These are phyloP conservation scores for Quadroppia sp. DNA, from an alignment of 2,888 invertebrate genomes.

Conservation along the genomic window DNA sequence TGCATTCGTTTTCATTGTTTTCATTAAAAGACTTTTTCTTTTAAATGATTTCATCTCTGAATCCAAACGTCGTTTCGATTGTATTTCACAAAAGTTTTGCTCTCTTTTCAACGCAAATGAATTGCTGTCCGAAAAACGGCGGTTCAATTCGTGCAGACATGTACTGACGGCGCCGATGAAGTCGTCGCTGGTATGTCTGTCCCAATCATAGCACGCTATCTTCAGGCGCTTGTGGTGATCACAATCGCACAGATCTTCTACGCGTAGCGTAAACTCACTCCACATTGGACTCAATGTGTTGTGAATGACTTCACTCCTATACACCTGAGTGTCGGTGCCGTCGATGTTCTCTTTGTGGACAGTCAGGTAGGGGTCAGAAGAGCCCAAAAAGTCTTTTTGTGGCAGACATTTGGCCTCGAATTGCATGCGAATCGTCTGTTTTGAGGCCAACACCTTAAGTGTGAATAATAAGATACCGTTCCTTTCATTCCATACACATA, in stretches of 20 bases:
- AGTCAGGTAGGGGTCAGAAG: background rate
- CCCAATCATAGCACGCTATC: background rate
- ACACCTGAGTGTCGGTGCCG: background rate
- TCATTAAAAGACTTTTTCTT: background rate
- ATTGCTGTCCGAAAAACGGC: background rate
- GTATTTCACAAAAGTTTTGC: background rate
- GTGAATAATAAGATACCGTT: too few relatives aligned
- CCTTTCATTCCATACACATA: too few relatives aligned
- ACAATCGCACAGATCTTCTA: background rate
- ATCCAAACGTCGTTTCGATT: background rate
- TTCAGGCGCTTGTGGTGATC: background rate
- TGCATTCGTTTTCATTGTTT: background rate
- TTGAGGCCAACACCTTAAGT: slow-evolving; percentile 3
- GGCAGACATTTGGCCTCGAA: slow-evolving; percentile 5
- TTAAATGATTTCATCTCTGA: background rate
- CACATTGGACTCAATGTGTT: background rate
- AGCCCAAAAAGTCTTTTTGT: slow-evolving; percentile 6
- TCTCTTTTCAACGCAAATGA: background rate
- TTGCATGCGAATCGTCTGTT: background rate
- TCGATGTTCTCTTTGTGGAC: background rate
- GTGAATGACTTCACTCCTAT: background rate
- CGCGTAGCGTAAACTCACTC: background rate
- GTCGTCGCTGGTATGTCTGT: slow-evolving; percentile 8
- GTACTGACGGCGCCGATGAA: background rate
- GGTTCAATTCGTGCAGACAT: background rate